Evolutionary conservation across 2,113 vertebrate genomes (phyloP), one percentile per base, ranked within the genome.

Genomic region (Lycaon pictus): DNA sequence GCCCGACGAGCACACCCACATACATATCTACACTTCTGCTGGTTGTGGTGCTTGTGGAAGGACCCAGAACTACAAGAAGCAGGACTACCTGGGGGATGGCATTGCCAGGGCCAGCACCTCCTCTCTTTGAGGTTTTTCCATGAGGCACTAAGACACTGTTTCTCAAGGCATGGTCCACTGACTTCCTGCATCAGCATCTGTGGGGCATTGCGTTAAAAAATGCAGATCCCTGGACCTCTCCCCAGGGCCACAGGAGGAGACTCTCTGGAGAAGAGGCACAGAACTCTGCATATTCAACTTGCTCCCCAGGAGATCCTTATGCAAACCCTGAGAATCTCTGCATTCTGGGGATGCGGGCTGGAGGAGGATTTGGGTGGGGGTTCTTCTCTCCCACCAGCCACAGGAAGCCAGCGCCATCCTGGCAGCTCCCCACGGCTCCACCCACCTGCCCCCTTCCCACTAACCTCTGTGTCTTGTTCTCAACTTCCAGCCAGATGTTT

Each of bases 401-500:
- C 90, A 76, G 87, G 92, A 94, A 51, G 35, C 94, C 62, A 3
- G 95, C 79, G 60, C 83, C 90, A 82, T 95, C 92, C 93, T 15
- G 95, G 97, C 92, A 81, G 63, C 69, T 86, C 55, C 71, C 27
- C 5, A 27, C 0, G 19, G 19, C 63, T 0, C 91, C 48, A 51
- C 81, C 80, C 65, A 15, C 91, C 84, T 71, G 85, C 65, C 93
- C 71, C 71, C 11, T 83, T 80, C 0, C 65, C 89, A 97, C 98
- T 99, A 98, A 99, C 89, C 96, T 97, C 98, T 98, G 98, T 99
- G 98, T 99, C 96, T 99, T 99, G 98, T 99, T 99, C 99, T 99
- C 98, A 98, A 98, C 99, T 99, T 99, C 99, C 99, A 99, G 99
- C 99, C 99, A 99, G 95, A 98, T 99, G 98, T 98, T 99, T 99